Percentiles rank a stretch among this genome's conserved stretches.
These are phyloP conservation scores for Eilema sororculum DNA, from an alignment of 2,888 invertebrate genomes.

Conservation along the genomic window DNA sequence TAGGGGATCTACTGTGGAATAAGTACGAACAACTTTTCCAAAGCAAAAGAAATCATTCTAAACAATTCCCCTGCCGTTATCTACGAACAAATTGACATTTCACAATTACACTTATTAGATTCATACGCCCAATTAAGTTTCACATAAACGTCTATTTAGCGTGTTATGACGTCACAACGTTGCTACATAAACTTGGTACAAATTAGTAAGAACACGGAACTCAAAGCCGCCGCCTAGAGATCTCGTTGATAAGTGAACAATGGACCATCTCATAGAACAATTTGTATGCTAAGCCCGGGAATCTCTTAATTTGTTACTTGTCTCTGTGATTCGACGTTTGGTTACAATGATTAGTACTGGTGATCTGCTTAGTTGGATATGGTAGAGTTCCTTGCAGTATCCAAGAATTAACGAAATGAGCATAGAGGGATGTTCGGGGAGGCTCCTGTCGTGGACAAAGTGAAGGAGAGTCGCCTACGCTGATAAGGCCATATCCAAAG, in stretches of 20 bases:
- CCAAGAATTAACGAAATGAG: no score
- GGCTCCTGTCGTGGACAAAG: no score
- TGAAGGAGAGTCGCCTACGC: no score
- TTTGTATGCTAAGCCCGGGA: constrained; percentile 81
- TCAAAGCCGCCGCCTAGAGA: constrained; percentile 57
- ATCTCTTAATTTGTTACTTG: constrained; percentile 76
- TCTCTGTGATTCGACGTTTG: constrained; percentile 67
- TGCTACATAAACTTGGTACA: constrained; percentile 40
- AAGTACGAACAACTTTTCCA: no score
- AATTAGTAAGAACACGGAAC: constrained; percentile 61
- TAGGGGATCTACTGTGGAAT: no score
- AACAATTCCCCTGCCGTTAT: not conserved
- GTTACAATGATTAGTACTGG: constrained; percentile 19
- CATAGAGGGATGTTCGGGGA: no score
- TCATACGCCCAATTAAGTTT: constrained; percentile 14
- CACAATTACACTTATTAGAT: not conserved
- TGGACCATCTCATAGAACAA: constrained; percentile 76
- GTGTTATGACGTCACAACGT: constrained; percentile 35
- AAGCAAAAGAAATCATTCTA: not conserved
- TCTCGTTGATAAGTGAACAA: constrained; percentile 71
- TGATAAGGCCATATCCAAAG: no score
- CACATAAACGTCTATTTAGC: constrained; percentile 26
- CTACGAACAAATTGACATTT: not conserved
- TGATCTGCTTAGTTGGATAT: no score
- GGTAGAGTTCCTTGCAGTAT: no score